Evolutionary conservation across 2,113 vertebrate species (phyloP).

Genomic region (Zosterops pallidus): DNA sequence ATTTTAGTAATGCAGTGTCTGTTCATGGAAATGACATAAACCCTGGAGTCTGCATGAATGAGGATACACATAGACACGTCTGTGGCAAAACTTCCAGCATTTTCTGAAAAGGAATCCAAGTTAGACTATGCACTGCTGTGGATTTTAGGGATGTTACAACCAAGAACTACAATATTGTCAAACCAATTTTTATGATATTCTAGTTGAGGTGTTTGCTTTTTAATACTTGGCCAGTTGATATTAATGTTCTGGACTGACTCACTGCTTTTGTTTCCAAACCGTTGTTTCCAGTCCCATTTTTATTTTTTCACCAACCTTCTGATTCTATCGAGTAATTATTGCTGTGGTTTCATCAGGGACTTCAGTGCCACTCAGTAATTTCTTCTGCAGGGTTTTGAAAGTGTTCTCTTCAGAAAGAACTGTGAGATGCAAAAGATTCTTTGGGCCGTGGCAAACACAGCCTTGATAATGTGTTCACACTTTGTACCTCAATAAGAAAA

Average conservation of each 20-base stretch:
- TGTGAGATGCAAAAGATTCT: background rate
- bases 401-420: background rate
- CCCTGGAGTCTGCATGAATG: background rate
- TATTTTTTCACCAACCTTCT: background rate
- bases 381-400: background rate
- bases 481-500: background rate
- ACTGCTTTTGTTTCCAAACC: background rate
- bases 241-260: background rate
- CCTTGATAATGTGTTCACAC: background rate
- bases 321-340: background rate
- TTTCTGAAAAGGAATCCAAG: background rate
- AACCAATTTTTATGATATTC: background rate
- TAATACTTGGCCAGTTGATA: background rate
- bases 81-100: background rate
- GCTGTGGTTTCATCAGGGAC: background rate
- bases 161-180: background rate
- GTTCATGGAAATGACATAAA: background rate
- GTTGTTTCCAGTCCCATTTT: background rate
- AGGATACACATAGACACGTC: rapidly evolving
- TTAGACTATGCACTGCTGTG: background rate
- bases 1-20: background rate
- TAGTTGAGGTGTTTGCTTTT: background rate
- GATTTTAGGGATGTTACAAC: background rate
- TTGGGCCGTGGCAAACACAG: background rate
- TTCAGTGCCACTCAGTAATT: background rate